Conservation (phyloP, 2,888 invertebrate genomes). For the Steromphala cineraria region DNA sequence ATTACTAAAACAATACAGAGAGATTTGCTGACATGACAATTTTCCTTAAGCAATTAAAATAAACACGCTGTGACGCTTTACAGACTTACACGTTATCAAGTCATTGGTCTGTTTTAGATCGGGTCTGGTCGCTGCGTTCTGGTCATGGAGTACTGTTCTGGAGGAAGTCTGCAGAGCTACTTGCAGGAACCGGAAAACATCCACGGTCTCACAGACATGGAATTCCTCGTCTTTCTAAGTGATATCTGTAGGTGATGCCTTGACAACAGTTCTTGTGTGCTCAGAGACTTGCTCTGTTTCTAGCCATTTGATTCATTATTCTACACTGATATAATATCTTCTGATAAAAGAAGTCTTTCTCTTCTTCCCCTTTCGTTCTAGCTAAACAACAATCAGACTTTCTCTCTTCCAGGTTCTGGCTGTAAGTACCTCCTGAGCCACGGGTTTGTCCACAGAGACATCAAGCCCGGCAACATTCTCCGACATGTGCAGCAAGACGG, state of each 20-base stretch:
- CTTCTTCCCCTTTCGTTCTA: too few species aligned
- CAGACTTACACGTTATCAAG: too few species aligned
- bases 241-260: slow-evolving; percentile 79
- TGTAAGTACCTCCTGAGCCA: slow-evolving; percentile 30
- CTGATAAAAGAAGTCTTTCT: too few species aligned
- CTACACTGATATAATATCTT: too few species aligned
- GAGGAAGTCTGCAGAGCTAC: slow-evolving; percentile 90
- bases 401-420: slow-evolving; percentile 36
- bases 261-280: not conserved
- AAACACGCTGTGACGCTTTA: too few species aligned
- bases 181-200: slow-evolving; percentile 96
- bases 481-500: slow-evolving; percentile 94
- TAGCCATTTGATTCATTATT: too few species aligned
- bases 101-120: not conserved
- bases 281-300: too few species aligned
- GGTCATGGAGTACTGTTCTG: slow-evolving; percentile 93
- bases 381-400: too few species aligned
- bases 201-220: slow-evolving; percentile 90
- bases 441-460: slow-evolving; percentile 89
- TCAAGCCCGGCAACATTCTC: slow-evolving; percentile 97
- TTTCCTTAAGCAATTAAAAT: too few species aligned
- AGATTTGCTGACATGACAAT: too few species aligned
- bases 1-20: too few species aligned
- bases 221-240: slow-evolving; percentile 90
- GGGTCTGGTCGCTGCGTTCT: slow-evolving; percentile 80